A percentile compares a stretch with the other conserved stretches of the same genome.
These are phyloP conservation scores for Muscicapa adusta DNA, from an alignment of 2,113 vertebrate species.

Conservation along the genomic window DNA sequence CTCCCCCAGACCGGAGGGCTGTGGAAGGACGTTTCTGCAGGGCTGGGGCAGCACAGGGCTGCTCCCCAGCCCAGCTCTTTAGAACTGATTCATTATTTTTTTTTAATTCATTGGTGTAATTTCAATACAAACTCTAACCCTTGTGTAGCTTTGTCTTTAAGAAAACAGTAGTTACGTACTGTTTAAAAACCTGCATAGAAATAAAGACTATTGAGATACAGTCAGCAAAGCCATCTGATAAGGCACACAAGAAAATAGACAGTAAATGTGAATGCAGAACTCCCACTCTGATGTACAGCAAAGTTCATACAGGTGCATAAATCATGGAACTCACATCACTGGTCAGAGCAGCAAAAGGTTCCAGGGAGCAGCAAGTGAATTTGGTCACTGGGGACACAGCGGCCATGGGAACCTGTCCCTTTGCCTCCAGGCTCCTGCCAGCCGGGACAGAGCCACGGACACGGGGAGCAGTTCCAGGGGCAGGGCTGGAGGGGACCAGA, in stretches of 20 bases:
- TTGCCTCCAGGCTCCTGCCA: background rate
- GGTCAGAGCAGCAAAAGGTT: conserved; percentile 60
- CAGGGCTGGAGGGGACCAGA: fast-evolving
- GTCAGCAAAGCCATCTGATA: conserved; percentile 83
- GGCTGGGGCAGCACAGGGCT: conserved; percentile 68
- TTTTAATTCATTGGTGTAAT: conserved; percentile 52
- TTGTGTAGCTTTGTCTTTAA: conserved; percentile 63
- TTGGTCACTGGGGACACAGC: background rate
- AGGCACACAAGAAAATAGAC: conserved; percentile 86
- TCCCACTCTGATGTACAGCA: conserved; percentile 77
- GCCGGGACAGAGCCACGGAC: fast-evolving
- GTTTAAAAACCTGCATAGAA: conserved; percentile 83
- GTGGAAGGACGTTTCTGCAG: background rate
- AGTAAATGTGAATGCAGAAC: conserved; percentile 86
- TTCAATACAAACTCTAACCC: conserved; percentile 75
- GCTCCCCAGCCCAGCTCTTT: conserved; percentile 61
- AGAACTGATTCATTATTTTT: background rate
- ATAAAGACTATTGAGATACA: conserved; percentile 80
- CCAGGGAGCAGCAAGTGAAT: conserved; percentile 55
- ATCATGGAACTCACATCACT: conserved; percentile 63
- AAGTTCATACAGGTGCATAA: conserved; percentile 79
- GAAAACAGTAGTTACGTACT: conserved; percentile 73
- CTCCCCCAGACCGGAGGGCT: background rate
- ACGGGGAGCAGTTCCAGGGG: fast-evolving
- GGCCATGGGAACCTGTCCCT: background rate